Conservation (phyloP, 2,113 vertebrate species). For the Amblyopsis rosae region DNA sequence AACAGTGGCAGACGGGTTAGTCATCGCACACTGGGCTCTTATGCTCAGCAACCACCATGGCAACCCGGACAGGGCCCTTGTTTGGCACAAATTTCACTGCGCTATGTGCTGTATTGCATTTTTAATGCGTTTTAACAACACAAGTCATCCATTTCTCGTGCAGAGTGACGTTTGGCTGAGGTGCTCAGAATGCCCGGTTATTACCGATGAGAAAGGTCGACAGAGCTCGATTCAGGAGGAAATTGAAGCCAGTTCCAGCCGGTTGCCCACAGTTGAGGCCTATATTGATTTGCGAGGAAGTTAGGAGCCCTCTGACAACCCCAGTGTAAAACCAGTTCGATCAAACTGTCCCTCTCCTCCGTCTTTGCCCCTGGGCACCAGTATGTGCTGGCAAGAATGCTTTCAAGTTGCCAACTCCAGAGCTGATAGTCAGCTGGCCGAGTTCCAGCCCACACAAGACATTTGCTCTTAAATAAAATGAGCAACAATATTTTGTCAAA, state of each 20-base stretch:
- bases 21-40: constrained; percentile 44
- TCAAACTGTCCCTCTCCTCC: constrained; percentile 32
- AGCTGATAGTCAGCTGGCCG: constrained; percentile 33
- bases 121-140: constrained; percentile 65
- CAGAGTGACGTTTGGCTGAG: constrained; percentile 47
- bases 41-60: constrained; percentile 31
- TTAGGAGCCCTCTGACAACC: constrained; percentile 55
- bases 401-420: constrained; percentile 27
- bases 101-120: constrained; percentile 65
- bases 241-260: constrained; percentile 59
- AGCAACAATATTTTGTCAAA: not conserved
- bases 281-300: constrained; percentile 68
- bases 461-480: constrained; percentile 36
- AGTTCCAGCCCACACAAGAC: constrained; percentile 26
- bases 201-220: constrained; percentile 57
- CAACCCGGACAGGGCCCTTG: constrained; percentile 44
- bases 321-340: constrained; percentile 51
- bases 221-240: constrained; percentile 34
- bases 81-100: constrained; percentile 63
- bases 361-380: constrained; percentile 5
- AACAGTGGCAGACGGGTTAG: constrained; percentile 50
- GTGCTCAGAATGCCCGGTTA: constrained; percentile 48
- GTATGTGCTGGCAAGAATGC: constrained; percentile 18
- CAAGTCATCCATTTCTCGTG: constrained; percentile 55
- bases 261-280: constrained; percentile 58